A percentile compares a stretch with the other conserved stretches of the same genome.
phyloP scores from a whole-genome alignment of 2,113 vertebrate species.

The Semnopithecus entellus region DNA sequence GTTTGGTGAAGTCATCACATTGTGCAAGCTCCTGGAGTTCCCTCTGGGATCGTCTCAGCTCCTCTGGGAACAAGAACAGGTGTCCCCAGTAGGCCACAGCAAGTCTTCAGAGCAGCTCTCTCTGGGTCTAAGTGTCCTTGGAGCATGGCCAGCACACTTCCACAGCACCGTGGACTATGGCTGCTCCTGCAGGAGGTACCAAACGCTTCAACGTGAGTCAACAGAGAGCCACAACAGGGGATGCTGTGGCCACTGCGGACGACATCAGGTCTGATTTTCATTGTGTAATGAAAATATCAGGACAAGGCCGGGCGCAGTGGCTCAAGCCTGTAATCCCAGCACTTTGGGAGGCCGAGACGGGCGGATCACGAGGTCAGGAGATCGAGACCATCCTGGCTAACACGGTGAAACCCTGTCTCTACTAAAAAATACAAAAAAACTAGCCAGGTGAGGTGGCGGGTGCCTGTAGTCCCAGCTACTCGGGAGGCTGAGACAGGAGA shows the following conservation, averaged over 20 bases:
- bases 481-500: too few relatives aligned
- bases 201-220: not conserved
- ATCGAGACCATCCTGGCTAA: too few relatives aligned
- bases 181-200: not conserved
- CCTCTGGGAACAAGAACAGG: not conserved
- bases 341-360: too few relatives aligned
- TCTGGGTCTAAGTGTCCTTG: not conserved
- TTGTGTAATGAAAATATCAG: not conserved
- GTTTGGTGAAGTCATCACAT: not conserved
- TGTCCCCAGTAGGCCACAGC: not conserved
- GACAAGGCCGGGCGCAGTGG: too few relatives aligned
- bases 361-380: too few relatives aligned
- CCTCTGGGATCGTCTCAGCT: not conserved
- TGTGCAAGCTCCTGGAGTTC: not conserved
- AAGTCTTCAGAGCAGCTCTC: not conserved
- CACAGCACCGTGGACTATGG: fast-evolving
- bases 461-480: too few relatives aligned
- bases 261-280: not conserved
- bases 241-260: not conserved
- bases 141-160: not conserved
- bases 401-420: too few relatives aligned
- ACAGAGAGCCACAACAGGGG: not conserved
- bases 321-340: too few relatives aligned
- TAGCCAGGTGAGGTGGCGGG: too few relatives aligned
- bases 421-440: too few relatives aligned